A percentile compares a stretch with the other conserved stretches of the same genome.
Evolutionary conservation across 1,140 invertebrate species (phyloP).

Genomic region (Neodiprion pinetum): DNA sequence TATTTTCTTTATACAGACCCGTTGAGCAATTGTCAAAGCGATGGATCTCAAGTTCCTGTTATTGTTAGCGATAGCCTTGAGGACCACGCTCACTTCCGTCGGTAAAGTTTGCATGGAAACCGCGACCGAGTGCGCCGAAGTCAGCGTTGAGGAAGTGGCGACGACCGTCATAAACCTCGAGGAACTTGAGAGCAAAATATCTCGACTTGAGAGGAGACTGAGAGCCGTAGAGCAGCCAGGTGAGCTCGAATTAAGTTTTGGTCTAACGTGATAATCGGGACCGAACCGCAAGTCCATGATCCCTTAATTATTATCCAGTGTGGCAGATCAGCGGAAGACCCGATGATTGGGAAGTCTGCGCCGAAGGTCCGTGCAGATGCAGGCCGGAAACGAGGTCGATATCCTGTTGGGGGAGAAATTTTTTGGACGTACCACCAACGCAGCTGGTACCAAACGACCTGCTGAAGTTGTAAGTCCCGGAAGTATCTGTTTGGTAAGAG

Average conservation of each 20-base stretch:
- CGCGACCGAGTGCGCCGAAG: constrained; percentile 23
- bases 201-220: constrained; percentile 69
- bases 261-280: constrained; percentile 4
- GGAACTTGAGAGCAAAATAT: constrained; percentile 48
- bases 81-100: background rate
- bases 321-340: constrained; percentile 70
- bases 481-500: background rate
- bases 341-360: constrained; percentile 75
- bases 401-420: constrained; percentile 75
- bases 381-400: constrained; percentile 69
- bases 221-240: constrained; percentile 77
- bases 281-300: background rate
- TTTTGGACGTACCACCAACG: constrained; percentile 69
- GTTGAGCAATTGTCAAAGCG: background rate
- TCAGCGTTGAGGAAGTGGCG: background rate
- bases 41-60: background rate
- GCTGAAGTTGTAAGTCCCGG: constrained; percentile 67
- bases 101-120: constrained; percentile 24
- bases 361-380: constrained; percentile 74
- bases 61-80: background rate
- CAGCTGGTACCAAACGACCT: constrained; percentile 75
- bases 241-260: constrained; percentile 32
- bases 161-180: constrained; percentile 19
- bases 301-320: constrained; percentile 54
- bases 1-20: background rate